A percentile compares a stretch with the other conserved stretches of the same genome.
phyloP scores from a whole-genome alignment of 2,797 vertebrate species.

The Aulostomus chinensis region DNA sequence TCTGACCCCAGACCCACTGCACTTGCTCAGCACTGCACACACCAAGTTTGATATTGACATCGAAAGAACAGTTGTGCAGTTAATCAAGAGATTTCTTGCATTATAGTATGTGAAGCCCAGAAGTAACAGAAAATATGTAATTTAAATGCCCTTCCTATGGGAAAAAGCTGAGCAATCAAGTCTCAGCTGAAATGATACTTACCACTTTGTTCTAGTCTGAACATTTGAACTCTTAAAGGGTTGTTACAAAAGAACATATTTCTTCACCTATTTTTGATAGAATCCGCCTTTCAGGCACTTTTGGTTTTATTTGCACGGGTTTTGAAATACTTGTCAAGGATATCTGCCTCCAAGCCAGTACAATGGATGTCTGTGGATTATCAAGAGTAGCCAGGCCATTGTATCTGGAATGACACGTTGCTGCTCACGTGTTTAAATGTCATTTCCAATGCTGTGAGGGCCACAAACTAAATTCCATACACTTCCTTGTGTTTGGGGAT shows the following conservation, averaged over 20 bases:
- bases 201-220: slow-evolving; percentile 3
- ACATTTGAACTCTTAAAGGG: slow-evolving; percentile 16
- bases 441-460: slow-evolving; percentile 1
- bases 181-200: too few species aligned
- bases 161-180: too few species aligned
- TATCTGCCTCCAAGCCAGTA: slow-evolving; percentile 9
- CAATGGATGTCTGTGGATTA: slow-evolving; percentile 27
- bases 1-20: too few species aligned
- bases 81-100: too few species aligned
- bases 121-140: too few species aligned
- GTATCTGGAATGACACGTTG: slow-evolving; percentile 8
- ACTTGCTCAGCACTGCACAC: too few species aligned
- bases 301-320: slow-evolving; percentile 38
- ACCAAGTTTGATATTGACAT: too few species aligned
- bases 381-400: slow-evolving; percentile 13
- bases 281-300: neutral
- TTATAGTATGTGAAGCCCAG: too few species aligned
- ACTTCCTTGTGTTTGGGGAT: neutral
- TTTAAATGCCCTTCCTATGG: too few species aligned
- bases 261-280: slow-evolving; percentile 3
- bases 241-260: slow-evolving; percentile 27
- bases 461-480: neutral
- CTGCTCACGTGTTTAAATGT: slow-evolving; percentile 23
- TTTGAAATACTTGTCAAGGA: slow-evolving; percentile 42
- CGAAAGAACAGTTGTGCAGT: too few species aligned